A percentile compares a stretch with the other conserved stretches of the same genome.
These are phyloP conservation scores for Eupsittula cactorum DNA, from an alignment of 2,113 vertebrate species.

Conservation along the genomic window DNA sequence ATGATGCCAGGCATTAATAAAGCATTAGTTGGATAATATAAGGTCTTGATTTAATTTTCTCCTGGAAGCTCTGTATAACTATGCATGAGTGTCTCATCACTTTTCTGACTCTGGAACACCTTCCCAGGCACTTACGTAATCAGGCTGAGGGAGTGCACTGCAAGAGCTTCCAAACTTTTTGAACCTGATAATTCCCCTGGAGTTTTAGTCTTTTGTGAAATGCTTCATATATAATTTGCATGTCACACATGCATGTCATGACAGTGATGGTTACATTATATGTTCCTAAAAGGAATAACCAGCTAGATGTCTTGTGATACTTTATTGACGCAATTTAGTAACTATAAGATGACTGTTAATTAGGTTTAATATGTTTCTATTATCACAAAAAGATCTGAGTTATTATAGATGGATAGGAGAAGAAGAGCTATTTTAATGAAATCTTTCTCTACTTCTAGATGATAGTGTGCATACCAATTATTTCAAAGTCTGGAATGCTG, in stretches of 20 bases:
- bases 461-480: not conserved
- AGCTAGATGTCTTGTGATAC: not conserved
- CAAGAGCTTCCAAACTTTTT: not conserved
- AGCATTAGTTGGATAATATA: slow-evolving; percentile 7
- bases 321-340: not conserved
- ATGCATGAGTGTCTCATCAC: not conserved
- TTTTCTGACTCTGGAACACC: not conserved
- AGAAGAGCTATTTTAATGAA: not conserved
- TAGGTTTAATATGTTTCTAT: not conserved
- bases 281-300: not conserved
- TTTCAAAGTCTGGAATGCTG: not conserved
- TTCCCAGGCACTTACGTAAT: not conserved
- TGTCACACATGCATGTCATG: not conserved
- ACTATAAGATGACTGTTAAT: not conserved
- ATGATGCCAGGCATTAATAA: slow-evolving; percentile 22
- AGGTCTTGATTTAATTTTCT: slow-evolving; percentile 21
- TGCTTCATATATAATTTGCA: not conserved
- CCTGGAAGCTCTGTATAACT: not conserved
- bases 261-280: not conserved
- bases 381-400: not conserved
- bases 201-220: not conserved
- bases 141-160: not conserved
- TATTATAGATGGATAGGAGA: not conserved
- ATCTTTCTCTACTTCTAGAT: not conserved
- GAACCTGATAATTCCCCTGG: not conserved